Conservation (phyloP, 2,113 vertebrate species). For the Myiagra hebetior region DNA sequence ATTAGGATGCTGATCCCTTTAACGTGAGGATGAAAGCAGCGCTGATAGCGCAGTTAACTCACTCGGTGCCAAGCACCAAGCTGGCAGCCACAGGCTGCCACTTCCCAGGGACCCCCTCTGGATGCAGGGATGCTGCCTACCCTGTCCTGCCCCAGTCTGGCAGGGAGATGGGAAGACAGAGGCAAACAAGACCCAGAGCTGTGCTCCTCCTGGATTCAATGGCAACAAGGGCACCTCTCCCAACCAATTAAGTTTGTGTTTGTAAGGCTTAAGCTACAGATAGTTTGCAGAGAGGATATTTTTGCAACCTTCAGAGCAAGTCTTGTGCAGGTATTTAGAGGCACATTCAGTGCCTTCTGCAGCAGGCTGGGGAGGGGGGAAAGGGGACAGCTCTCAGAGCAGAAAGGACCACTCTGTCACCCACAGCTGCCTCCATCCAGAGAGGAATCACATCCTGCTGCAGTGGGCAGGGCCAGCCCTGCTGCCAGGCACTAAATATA, state of each 20-base stretch:
- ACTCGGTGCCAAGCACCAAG: not conserved
- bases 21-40: not conserved
- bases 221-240: not conserved
- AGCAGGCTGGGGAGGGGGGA: not conserved
- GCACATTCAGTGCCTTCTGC: not conserved
- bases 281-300: not conserved
- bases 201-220: not conserved
- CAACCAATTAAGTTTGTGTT: not conserved
- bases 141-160: not conserved
- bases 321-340: not conserved
- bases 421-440: not conserved
- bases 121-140: not conserved
- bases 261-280: not conserved
- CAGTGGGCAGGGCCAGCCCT: slow-evolving; percentile 18
- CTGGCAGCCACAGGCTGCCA: not conserved
- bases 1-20: not conserved
- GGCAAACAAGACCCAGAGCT: not conserved
- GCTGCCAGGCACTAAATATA: slow-evolving; percentile 9
- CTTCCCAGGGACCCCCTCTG: not conserved
- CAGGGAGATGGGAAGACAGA: not conserved
- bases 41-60: not conserved
- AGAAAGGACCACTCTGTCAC: not conserved
- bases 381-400: not conserved
- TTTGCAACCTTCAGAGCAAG: not conserved
- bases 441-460: not conserved